phyloP scores from a whole-genome alignment of 2,797 vertebrate genomes.

The Picus viridis region DNA sequence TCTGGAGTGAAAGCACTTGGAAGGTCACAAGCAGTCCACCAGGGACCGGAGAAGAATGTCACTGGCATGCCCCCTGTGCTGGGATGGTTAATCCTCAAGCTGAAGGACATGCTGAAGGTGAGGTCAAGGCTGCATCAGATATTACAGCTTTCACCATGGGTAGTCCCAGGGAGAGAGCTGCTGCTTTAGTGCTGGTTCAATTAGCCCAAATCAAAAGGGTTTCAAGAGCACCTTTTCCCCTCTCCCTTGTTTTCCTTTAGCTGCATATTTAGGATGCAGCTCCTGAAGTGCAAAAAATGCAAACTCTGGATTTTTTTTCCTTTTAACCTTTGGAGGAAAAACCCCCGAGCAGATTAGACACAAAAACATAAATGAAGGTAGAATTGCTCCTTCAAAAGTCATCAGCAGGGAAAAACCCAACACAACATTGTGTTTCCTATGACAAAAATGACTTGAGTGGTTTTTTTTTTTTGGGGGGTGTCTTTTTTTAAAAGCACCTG shows the following conservation, averaged over 20 bases:
- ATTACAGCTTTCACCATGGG: fast-evolving
- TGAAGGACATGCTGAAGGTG: not conserved
- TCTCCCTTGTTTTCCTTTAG: not conserved
- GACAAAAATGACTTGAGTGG: not conserved
- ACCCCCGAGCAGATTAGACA: not conserved
- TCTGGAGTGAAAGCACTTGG: not conserved
- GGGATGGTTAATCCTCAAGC: not conserved
- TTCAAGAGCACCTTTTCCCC: not conserved
- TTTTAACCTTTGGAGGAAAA: not conserved
- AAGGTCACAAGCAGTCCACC: not conserved
- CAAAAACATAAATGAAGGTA: not conserved
- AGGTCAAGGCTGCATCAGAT: not conserved
- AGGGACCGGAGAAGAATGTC: not conserved
- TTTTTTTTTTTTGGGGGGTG: not conserved
- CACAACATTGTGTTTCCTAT: not conserved
- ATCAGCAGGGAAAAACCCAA: not conserved
- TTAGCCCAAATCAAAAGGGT: not conserved
- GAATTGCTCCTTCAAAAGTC: not conserved
- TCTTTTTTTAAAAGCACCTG: not conserved
- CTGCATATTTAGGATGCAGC: not conserved
- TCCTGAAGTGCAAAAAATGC: not conserved
- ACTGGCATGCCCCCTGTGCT: not conserved
- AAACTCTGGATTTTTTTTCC: not conserved
- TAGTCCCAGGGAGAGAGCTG: not conserved
- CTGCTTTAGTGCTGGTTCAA: not conserved